Evolutionary conservation across 2,113 vertebrate species (phyloP), one percentile per base, ranked within the genome.

Genomic region (Nematolebias whitei): DNA sequence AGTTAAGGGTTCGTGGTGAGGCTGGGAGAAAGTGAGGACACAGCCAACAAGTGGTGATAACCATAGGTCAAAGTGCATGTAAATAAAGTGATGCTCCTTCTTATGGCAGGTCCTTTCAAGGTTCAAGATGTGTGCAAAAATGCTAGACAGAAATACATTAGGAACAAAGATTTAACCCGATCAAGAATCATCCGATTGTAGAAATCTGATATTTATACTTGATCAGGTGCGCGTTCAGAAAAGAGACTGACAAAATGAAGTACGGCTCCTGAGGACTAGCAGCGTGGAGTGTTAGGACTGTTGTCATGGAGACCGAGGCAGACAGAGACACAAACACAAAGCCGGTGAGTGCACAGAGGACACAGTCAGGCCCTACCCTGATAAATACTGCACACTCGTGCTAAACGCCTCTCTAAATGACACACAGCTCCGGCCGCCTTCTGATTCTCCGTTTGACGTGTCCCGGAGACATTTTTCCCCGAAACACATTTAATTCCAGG

Each of bases 301-400:
- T 68, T 50, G 23, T 56, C 73, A 68, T 50, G 63, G n/a, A n/a
- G n/a, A n/a, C n/a, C n/a, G n/a, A n/a, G n/a, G n/a, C n/a, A n/a
- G n/a, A n/a, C n/a, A n/a, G 78, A 40, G 41, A 84, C 40, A 63
- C 68, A 76, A 55, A 76, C 68, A 69, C 13, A 41, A 60, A 44
- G 57, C 55, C 22, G 2, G 19, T 1, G 23, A 22, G 18, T 55
- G 40, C 55, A 61, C 47, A 47, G 60, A 75, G 61, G 12, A 44
- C 52, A 63, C 19, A 66, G 32, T 43, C 24, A 44, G 56, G 41
- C 70, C 59, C 53, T 19, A 23, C 60, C 76, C 77, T 72, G 65
- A 73, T 63, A 85, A 85, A 90, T 82, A 86, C 78, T 44, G 50
- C 85, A 84, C 67, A 71, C 65, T 70, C 68, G 62, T 10, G 74